These are phyloP conservation scores for Thomomys bottae DNA, from an alignment of 2,113 vertebrate genomes.

Conservation along the genomic window DNA sequence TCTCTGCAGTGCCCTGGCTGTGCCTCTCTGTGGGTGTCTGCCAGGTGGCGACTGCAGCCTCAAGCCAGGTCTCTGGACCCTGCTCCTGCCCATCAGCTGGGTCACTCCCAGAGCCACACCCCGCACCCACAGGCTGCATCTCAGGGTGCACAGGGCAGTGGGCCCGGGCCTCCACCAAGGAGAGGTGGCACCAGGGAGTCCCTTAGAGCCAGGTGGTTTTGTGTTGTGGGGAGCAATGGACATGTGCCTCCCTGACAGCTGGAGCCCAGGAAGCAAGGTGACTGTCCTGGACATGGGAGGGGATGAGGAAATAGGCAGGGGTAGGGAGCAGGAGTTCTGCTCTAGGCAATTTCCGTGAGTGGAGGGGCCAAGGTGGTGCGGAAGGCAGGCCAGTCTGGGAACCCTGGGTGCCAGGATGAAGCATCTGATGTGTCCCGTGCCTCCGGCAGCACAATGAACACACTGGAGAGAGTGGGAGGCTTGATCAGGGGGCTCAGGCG, in stretches of 20 bases:
- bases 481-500: not conserved
- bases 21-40: not conserved
- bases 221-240: not conserved
- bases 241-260: not conserved
- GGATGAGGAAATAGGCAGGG: not conserved
- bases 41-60: not conserved
- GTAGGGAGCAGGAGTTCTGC: not conserved
- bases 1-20: not conserved
- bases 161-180: not conserved
- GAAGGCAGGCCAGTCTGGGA: not conserved
- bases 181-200: not conserved
- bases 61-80: not conserved
- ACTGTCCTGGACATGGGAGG: not conserved
- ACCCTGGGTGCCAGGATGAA: not conserved
- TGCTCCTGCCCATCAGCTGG: not conserved
- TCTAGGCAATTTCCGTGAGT: not conserved
- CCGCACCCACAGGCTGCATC: rapidly evolving
- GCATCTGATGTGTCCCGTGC: not conserved
- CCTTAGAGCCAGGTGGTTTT: rapidly evolving
- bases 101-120: not conserved
- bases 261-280: not conserved
- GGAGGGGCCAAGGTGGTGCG: not conserved
- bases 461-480: too few species aligned
- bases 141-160: rapidly evolving
- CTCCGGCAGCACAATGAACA: rapidly evolving